Percentiles rank a stretch among this genome's conserved stretches.
Conservation (phyloP, 2,797 vertebrate species). For the Tachyglossus aculeatus region DNA sequence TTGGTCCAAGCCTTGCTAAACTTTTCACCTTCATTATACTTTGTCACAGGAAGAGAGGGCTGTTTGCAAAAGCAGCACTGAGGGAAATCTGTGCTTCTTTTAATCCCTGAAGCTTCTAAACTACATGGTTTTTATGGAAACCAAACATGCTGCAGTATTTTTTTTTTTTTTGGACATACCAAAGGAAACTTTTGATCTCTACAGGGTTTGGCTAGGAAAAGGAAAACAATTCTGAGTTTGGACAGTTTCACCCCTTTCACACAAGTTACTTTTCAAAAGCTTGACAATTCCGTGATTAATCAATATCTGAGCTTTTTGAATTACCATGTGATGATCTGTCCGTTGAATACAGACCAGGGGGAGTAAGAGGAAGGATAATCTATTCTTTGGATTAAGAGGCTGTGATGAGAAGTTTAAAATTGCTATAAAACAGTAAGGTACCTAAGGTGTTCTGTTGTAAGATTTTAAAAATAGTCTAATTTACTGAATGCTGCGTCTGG, state of each 20-base stretch:
- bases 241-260: neutral
- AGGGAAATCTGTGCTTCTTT: neutral
- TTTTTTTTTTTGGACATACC: accelerated
- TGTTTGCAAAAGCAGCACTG: neutral
- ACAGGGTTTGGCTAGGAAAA: neutral
- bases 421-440: neutral
- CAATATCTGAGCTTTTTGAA: neutral
- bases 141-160: accelerated
- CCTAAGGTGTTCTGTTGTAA: neutral
- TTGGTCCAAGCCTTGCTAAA: constrained; percentile 20
- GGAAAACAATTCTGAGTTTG: neutral
- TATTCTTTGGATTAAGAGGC: neutral
- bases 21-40: neutral
- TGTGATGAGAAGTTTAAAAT: neutral
- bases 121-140: neutral
- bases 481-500: neutral
- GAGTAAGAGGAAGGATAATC: constrained; percentile 14
- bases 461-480: neutral
- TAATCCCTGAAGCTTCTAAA: neutral
- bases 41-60: neutral
- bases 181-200: accelerated
- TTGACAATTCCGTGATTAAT: neutral
- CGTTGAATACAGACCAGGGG: too few relatives aligned
- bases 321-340: neutral
- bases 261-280: neutral